Evolutionary conservation across 2,888 invertebrate species (phyloP).

Genomic region (Diarsia brunnea): DNA sequence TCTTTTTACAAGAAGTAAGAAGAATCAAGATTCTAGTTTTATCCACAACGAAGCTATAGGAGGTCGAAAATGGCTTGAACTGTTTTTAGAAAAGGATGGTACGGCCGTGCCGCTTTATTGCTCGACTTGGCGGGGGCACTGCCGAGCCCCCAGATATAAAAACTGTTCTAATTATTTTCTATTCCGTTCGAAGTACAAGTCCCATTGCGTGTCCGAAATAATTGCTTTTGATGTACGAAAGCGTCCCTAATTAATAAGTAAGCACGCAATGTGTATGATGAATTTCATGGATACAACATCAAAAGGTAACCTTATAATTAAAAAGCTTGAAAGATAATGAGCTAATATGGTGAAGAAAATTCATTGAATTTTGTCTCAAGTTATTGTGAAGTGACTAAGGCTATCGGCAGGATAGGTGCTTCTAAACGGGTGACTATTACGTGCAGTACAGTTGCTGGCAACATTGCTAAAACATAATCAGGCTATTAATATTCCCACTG

Average conservation of each 20-base stretch:
- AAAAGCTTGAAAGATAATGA: not conserved
- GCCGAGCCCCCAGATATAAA: no score
- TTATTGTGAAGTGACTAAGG: not conserved
- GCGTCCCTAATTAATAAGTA: slow-evolving; percentile 29
- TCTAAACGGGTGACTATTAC: not conserved
- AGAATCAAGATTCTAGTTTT: no score
- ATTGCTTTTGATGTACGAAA: slow-evolving; percentile 51
- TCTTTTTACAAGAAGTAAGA: not conserved
- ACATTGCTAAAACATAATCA: no score
- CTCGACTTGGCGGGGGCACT: no score
- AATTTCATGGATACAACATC: not conserved
- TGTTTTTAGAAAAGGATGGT: no score
- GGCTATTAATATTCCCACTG: no score
- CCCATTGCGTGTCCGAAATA: slow-evolving; percentile 52
- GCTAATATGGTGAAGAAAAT: not conserved
- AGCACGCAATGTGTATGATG: slow-evolving; percentile 47
- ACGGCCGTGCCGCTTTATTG: no score
- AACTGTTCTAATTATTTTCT: not conserved
- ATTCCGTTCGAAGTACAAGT: not conserved
- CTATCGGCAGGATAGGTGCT: not conserved
- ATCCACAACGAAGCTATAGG: no score
- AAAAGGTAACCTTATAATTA: slow-evolving; percentile 6
- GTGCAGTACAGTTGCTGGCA: not conserved
- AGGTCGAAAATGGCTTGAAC: no score
- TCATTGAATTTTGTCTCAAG: not conserved